A percentile compares a stretch with the other conserved stretches of the same genome.
Conservation (phyloP, 2,888 invertebrate genomes). For the Coleophora flavipennella region DNA sequence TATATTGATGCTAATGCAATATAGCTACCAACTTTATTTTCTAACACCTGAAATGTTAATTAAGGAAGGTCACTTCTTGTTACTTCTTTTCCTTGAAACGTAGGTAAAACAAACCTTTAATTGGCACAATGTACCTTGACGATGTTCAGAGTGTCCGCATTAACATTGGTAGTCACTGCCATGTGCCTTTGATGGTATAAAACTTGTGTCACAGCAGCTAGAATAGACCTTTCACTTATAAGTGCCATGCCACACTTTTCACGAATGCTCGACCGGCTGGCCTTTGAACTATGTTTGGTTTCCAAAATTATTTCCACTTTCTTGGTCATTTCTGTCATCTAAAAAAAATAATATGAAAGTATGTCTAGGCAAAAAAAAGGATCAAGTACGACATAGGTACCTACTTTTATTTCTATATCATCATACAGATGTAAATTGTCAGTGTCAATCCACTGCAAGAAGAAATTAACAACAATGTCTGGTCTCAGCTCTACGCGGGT, state of each 20-base stretch:
- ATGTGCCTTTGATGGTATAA: conserved; percentile 30
- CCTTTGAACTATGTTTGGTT: conserved; percentile 2
- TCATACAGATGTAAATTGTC: conserved; percentile 30
- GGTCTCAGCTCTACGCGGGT: conserved; percentile 25
- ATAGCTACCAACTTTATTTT: conserved; percentile 29
- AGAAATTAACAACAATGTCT: conserved; percentile 38
- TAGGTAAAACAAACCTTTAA: too few relatives aligned
- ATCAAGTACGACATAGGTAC: too few relatives aligned
- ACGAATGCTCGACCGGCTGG: conserved; percentile 1
- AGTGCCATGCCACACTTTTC: conserved; percentile 14
- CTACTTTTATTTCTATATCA: conserved; percentile 28
- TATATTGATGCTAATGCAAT: conserved; percentile 37
- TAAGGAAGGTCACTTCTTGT: not conserved
- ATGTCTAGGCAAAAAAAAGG: too few relatives aligned
- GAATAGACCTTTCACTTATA: conserved; percentile 20
- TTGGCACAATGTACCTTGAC: conserved; percentile 29
- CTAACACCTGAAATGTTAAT: conserved; percentile 30
- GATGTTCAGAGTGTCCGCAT: conserved; percentile 34
- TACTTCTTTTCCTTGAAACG: not conserved
- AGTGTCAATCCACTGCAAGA: conserved; percentile 48
- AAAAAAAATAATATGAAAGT: conserved; percentile 12
- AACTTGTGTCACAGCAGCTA: conserved; percentile 33
- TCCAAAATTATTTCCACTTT: conserved; percentile 21
- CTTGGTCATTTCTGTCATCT: conserved; percentile 24
- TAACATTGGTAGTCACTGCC: conserved; percentile 22